These are phyloP conservation scores for Dufourea novaeangliae DNA, from an alignment of 1,140 invertebrate genomes.

Conservation along the genomic window DNA sequence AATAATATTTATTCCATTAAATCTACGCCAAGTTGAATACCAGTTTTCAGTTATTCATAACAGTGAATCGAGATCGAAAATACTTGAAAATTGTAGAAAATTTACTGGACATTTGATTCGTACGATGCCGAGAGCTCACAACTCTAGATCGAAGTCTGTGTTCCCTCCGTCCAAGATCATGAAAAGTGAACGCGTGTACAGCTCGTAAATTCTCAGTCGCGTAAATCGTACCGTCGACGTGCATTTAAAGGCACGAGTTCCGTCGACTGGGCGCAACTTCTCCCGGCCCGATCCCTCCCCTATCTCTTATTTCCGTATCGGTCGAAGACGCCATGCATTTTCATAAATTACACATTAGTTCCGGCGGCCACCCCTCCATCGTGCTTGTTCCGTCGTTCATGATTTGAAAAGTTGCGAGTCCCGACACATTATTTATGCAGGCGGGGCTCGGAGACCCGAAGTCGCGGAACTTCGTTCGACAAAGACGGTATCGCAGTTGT, in stretches of 20 bases:
- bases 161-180: constrained; percentile 30
- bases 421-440: constrained; percentile 56
- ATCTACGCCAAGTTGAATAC: too few species aligned
- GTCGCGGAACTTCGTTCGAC: constrained; percentile 26
- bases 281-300: constrained; percentile 30
- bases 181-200: constrained; percentile 40
- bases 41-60: too few species aligned
- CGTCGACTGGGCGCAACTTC: constrained; percentile 31
- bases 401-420: constrained; percentile 63
- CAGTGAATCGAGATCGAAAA: too few species aligned
- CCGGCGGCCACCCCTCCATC: background rate
- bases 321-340: constrained; percentile 49
- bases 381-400: constrained; percentile 21
- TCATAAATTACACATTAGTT: constrained; percentile 64
- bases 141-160: background rate
- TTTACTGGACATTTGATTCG: too few species aligned
- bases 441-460: constrained; percentile 7
- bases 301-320: constrained; percentile 53
- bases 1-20: too few species aligned
- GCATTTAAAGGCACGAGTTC: constrained; percentile 32
- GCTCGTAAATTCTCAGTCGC: background rate
- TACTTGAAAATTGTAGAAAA: too few species aligned
- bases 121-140: background rate
- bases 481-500: constrained; percentile 32
- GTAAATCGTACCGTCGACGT: constrained; percentile 38